A percentile compares a stretch with the other conserved stretches of the same genome.
Conservation (phyloP, 2,113 vertebrate species). For the Phrynosoma blainvillii region DNA sequence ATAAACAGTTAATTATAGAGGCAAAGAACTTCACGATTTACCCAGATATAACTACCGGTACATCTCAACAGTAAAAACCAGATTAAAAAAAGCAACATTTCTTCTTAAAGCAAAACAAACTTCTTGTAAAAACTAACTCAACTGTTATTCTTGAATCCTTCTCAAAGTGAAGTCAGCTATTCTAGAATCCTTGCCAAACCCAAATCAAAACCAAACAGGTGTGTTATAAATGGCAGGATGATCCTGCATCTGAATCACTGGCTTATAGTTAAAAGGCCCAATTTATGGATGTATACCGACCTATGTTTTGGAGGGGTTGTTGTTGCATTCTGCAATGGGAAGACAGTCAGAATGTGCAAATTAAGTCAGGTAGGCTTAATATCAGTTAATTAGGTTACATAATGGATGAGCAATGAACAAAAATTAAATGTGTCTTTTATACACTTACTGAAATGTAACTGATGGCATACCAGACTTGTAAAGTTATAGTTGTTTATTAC, state of each 20-base stretch:
- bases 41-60: neutral
- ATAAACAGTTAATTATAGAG: neutral
- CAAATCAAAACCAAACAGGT: neutral
- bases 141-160: neutral
- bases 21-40: neutral
- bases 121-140: neutral
- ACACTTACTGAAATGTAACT: neutral
- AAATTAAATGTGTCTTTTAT: neutral
- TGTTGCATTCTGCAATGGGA: neutral
- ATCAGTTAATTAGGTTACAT: neutral
- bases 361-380: neutral
- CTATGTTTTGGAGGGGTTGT: neutral
- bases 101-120: neutral
- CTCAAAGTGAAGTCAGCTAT: neutral
- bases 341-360: neutral
- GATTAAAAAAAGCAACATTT: neutral
- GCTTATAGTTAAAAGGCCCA: neutral
- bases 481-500: neutral
- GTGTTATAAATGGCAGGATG: neutral
- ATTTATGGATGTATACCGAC: neutral
- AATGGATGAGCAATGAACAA: neutral
- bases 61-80: neutral
- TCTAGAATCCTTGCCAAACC: neutral
- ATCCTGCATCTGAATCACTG: neutral
- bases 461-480: neutral